Percentiles rank a stretch among this genome's conserved stretches.
Conservation (phyloP, 2,113 vertebrate genomes). For the Alouatta palliata region DNA sequence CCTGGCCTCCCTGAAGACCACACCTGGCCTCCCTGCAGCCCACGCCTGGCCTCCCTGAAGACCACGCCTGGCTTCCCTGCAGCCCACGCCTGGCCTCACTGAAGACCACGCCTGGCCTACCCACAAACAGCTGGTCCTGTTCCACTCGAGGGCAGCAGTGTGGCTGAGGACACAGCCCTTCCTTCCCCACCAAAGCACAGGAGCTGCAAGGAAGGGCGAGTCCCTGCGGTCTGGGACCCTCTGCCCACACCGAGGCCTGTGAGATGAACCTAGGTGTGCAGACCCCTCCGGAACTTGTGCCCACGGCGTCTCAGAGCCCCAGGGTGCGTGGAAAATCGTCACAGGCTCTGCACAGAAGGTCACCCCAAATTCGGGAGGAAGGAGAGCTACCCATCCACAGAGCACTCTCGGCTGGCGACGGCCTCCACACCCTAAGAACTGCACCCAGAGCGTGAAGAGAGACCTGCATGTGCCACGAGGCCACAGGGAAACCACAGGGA, state of each 20-base stretch:
- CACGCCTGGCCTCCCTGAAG: no score
- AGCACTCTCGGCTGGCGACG: background rate
- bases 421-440: background rate
- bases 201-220: background rate
- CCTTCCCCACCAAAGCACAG: background rate
- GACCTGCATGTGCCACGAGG: rapidly evolving
- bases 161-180: rapidly evolving
- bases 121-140: background rate
- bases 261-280: background rate
- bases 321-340: rapidly evolving
- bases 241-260: no score
- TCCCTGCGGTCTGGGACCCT: background rate
- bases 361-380: rapidly evolving
- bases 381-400: background rate
- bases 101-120: background rate
- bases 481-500: background rate
- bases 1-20: no score
- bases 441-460: no score
- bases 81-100: rapidly evolving
- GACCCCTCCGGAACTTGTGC: rapidly evolving
- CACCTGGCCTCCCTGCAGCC: no score
- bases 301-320: background rate
- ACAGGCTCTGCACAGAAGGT: background rate
- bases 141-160: rapidly evolving
- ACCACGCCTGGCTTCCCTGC: rapidly evolving